phyloP scores from a whole-genome alignment of 1,140 invertebrate genomes.

The Cyrtorhinus lividipennis region DNA sequence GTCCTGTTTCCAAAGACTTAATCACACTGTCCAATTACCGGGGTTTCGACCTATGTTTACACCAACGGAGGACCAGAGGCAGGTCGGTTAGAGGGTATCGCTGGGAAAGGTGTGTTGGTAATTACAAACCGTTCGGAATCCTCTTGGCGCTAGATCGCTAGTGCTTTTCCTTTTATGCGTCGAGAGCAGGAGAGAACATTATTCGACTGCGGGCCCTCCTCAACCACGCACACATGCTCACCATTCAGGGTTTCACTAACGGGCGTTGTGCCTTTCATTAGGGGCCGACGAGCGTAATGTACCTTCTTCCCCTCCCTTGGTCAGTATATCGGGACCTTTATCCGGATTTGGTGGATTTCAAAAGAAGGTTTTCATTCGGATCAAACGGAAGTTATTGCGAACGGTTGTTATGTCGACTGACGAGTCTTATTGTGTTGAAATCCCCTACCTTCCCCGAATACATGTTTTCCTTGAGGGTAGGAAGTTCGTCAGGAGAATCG shows the following conservation, averaged over 20 bases:
- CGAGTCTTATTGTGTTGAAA: too few species aligned
- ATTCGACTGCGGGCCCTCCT: too few species aligned
- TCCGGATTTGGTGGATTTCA: neutral
- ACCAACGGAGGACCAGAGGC: neutral
- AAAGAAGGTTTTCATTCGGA: neutral
- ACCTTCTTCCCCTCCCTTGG: neutral
- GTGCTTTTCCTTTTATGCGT: neutral
- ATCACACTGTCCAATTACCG: constrained; percentile 7
- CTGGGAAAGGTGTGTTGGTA: neutral
- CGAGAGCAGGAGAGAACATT: too few species aligned
- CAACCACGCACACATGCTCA: too few species aligned
- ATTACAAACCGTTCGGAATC: neutral
- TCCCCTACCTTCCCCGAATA: too few species aligned
- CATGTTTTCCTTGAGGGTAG: too few species aligned
- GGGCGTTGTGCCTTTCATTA: neutral
- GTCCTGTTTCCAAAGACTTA: neutral
- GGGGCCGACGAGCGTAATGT: neutral
- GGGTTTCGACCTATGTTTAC: constrained; percentile 2
- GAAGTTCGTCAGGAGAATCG: too few species aligned
- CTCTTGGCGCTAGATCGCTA: neutral
- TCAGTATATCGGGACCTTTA: neutral
- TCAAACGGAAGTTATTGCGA: too few species aligned
- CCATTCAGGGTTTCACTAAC: too few species aligned
- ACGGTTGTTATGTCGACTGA: too few species aligned
- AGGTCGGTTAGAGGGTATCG: neutral